Percentiles rank a stretch among this genome's conserved stretches.
Evolutionary conservation across 2,113 vertebrate species (phyloP).

Genomic region (Otus sunia): DNA sequence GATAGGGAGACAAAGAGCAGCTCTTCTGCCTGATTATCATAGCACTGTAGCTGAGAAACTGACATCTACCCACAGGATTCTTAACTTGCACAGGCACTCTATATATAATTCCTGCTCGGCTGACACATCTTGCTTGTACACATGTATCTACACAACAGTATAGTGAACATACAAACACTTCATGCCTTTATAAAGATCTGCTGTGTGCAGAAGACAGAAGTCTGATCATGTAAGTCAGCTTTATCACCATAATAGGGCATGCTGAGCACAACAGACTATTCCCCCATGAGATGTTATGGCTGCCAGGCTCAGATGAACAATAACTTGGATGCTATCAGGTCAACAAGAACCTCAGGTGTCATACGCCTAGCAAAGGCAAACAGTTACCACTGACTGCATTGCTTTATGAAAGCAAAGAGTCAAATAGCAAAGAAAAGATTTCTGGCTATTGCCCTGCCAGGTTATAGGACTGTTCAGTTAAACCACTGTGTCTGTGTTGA

Average conservation of each 20-base stretch:
- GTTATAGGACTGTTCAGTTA: background rate
- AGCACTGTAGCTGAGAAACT: background rate
- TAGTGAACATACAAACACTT: background rate
- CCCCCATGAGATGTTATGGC: background rate
- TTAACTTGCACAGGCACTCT: background rate
- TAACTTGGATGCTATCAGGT: background rate
- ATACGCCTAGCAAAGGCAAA: background rate
- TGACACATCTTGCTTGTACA: background rate
- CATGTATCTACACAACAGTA: background rate
- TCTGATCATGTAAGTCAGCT: background rate
- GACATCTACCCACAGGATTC: background rate
- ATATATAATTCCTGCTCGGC: accelerated
- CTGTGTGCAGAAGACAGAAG: background rate
- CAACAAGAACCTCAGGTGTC: background rate
- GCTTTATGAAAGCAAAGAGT: background rate
- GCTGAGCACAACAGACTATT: background rate
- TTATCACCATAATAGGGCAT: background rate
- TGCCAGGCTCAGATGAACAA: background rate
- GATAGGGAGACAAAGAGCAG: background rate
- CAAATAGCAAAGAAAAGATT: background rate
- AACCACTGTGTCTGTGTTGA: background rate
- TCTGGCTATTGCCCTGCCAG: background rate
- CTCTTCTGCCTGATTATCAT: background rate
- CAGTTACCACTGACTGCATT: background rate
- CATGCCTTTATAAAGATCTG: background rate